A percentile compares a stretch with the other conserved stretches of the same genome.
Evolutionary conservation across 2,113 vertebrate species (phyloP).

Genomic region (Marcusenius ussheri): DNA sequence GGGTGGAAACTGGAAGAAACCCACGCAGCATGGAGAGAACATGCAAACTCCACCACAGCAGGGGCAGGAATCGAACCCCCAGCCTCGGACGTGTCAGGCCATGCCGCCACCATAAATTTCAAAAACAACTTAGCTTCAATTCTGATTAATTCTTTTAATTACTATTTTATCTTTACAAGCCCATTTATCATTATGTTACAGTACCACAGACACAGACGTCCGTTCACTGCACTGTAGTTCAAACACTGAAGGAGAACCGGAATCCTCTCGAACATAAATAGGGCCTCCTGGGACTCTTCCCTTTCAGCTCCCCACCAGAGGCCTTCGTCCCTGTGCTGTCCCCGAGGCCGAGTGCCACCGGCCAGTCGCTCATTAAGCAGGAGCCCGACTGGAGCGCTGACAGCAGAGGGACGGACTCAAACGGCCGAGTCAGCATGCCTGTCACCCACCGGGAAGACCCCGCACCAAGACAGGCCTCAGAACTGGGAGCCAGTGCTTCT

Average conservation of each 20-base stretch:
- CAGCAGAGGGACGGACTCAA: neutral
- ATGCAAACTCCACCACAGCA: neutral
- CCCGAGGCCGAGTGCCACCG: neutral
- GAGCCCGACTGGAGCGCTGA: neutral
- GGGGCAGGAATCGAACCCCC: neutral
- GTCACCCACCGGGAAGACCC: neutral
- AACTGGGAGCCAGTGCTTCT: neutral
- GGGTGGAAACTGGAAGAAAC: neutral
- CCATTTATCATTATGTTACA: neutral
- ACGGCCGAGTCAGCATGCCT: neutral
- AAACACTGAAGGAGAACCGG: neutral
- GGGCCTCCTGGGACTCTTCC: neutral
- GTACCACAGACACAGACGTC: neutral
- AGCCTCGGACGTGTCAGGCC: neutral
- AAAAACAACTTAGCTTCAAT: neutral
- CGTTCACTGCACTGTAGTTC: neutral
- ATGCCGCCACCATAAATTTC: neutral
- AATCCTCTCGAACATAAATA: neutral
- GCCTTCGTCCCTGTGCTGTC: neutral
- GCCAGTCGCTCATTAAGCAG: neutral
- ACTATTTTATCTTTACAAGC: neutral
- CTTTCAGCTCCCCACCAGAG: neutral
- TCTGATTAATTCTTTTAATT: neutral
- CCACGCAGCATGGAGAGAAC: neutral
- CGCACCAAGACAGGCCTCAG: neutral